These are phyloP conservation scores for Drosophila setifemur DNA, from an alignment of 1,140 invertebrate genomes.

Conservation along the genomic window DNA sequence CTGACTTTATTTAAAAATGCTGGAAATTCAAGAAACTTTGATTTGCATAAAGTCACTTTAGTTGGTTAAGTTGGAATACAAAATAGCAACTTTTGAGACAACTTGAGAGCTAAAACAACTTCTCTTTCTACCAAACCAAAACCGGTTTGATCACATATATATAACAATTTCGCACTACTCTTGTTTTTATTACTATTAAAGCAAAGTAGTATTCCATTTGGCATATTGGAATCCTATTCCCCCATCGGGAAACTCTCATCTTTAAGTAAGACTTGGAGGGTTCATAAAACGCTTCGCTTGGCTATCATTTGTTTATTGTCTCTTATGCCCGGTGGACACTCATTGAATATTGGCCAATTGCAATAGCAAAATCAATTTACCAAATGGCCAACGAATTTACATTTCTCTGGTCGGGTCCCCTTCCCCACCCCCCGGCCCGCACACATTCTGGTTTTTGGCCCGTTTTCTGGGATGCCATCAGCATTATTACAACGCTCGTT, in stretches of 20 bases:
- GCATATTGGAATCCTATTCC: constrained; percentile 23
- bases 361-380: constrained; percentile 67
- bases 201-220: background rate
- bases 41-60: too few relatives aligned
- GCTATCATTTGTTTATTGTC: constrained; percentile 17
- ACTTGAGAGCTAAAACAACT: too few relatives aligned
- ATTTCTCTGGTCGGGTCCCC: constrained; percentile 49
- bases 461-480: constrained; percentile 48
- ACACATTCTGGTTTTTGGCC: constrained; percentile 33
- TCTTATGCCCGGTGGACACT: constrained; percentile 20
- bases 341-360: constrained; percentile 49
- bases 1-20: too few relatives aligned
- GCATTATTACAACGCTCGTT: constrained; percentile 65
- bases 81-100: too few relatives aligned
- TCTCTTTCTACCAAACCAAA: too few relatives aligned
- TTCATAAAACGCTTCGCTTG: constrained; percentile 29
- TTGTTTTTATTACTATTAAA: too few relatives aligned
- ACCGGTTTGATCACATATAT: too few relatives aligned
- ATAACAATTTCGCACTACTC: too few relatives aligned
- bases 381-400: constrained; percentile 69
- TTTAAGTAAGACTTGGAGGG: constrained; percentile 34
- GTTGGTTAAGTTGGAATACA: too few relatives aligned
- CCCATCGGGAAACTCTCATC: constrained; percentile 11
- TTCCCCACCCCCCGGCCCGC: too few relatives aligned
- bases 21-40: too few relatives aligned